Evolutionary conservation across 2,888 invertebrate species (phyloP).

Genomic region (Glaucopsyche alexis): DNA sequence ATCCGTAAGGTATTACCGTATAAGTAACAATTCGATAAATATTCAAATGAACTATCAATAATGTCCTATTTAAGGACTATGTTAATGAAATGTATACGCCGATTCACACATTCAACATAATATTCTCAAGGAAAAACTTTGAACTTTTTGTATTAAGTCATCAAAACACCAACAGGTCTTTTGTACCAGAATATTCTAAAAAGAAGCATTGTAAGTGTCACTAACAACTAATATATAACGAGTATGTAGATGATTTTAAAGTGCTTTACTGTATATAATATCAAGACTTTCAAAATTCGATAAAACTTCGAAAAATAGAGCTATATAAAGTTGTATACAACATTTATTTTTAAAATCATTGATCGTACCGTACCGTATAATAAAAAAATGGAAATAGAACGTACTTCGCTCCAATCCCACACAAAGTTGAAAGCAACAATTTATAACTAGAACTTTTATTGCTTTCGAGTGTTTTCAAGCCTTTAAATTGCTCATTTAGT

Average conservation of each 20-base stretch:
- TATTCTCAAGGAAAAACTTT: constrained; percentile 49
- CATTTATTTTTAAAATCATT: no score
- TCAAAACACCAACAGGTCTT: not conserved
- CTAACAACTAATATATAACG: no score
- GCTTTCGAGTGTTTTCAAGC: not conserved
- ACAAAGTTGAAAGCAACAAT: not conserved
- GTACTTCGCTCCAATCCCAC: not conserved
- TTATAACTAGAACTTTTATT: not conserved
- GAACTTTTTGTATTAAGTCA: constrained; percentile 40
- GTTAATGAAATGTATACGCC: constrained; percentile 15
- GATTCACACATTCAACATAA: constrained; percentile 4
- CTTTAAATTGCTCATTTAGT: not conserved
- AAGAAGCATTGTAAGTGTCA: not conserved
- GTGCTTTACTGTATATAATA: no score
- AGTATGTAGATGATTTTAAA: no score
- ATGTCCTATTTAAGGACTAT: constrained; percentile 2
- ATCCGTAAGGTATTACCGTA: not conserved
- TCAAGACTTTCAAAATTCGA: no score
- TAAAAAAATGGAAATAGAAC: no score
- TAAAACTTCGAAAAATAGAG: no score
- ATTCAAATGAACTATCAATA: constrained; percentile 14
- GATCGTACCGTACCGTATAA: no score
- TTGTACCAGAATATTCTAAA: not conserved
- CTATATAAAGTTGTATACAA: no score
- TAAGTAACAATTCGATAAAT: constrained; percentile 8